Evolutionary conservation across 2,797 vertebrate species (phyloP), one percentile per base, ranked within the genome.

Genomic region (Decapterus maruadsi): DNA sequence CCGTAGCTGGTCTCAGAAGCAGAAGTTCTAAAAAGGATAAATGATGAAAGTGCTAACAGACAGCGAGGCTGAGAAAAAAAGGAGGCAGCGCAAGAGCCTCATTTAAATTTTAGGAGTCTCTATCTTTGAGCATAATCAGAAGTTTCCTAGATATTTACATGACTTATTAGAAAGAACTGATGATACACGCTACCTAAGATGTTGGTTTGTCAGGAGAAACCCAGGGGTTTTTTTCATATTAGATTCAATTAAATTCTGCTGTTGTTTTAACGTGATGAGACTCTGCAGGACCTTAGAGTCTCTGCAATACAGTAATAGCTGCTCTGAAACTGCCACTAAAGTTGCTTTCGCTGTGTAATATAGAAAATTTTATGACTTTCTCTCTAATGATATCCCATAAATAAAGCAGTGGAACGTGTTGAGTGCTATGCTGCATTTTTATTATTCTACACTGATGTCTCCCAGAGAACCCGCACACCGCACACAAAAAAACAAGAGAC

Each of bases 371-470:
- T 63, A 80, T 73, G 77, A 77, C 36, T 67, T 78, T 56, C 58
- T 54, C 51, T 72, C n/a, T 69, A 77, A 83, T 83, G 61, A 80
- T 79, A 83, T 71, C 50, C 19, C 11, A 77, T 68, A 75, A 71
- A 77, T 80, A 78, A 82, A 74, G 72, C n/a, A 62, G 60, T 54
- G 65, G 13, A 42, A 59, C 61, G 29, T 63, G 20, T 14, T 34
- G 48, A 48, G 56, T 45, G 65, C 34, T 77, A 66, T 20, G 77
- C 17, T 53, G 29, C 61, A 60, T 77, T 85, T 82, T 58, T 40
- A 74, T 80, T 63, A 17, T 31, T 72, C 69, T 70, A 54, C 53
- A 61, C n/a, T 56, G 56, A 77, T 40, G 12, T 72, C 56, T 42
- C 16, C 46, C 45, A 51, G 48, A n/a, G 31, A 75, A 34, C 20